These are phyloP conservation scores for Sebastes variabilis DNA, from an alignment of 2,797 vertebrate species.

Conservation along the genomic window DNA sequence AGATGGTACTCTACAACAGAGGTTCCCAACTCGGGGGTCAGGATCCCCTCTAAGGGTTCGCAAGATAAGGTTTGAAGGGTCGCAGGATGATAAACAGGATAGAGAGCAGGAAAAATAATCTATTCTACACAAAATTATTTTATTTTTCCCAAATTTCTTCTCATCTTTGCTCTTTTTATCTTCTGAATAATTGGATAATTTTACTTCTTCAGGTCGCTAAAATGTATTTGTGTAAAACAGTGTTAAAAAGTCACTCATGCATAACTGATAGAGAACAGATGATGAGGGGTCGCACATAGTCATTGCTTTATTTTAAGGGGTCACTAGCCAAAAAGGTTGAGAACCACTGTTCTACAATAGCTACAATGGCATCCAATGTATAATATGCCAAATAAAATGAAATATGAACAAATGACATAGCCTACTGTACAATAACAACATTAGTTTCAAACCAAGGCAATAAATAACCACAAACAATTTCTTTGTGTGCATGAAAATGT, in stretches of 20 bases:
- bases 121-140: background rate
- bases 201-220: background rate
- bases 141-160: background rate
- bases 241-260: background rate
- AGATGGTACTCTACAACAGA: background rate
- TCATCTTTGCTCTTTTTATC: background rate
- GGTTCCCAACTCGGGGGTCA: background rate
- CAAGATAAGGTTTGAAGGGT: background rate
- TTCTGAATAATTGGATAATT: background rate
- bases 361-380: background rate
- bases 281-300: background rate
- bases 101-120: background rate
- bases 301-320: background rate
- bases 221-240: background rate
- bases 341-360: background rate
- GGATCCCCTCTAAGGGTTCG: background rate
- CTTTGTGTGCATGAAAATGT: slow-evolving; percentile 47
- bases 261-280: background rate
- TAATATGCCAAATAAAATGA: background rate
- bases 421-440: background rate
- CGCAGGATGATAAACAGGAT: background rate
- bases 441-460: background rate
- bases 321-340: background rate
- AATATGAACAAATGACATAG: background rate
- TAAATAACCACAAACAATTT: slow-evolving; percentile 8